Conservation (phyloP, 2,888 invertebrate genomes). For the Tenthredo mesomela region DNA sequence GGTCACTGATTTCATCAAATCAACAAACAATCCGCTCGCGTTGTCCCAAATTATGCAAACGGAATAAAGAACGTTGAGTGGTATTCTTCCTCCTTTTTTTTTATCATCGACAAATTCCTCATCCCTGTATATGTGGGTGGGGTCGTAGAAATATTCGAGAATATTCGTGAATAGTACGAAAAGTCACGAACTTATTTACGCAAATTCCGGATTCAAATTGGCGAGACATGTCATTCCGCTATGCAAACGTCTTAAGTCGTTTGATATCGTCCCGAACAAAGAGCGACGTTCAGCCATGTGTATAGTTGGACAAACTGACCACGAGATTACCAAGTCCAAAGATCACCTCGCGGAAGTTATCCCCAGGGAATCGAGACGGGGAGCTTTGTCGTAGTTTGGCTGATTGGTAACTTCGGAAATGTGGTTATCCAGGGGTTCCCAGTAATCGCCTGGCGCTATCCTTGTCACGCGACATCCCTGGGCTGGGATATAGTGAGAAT, state of each 20-base stretch:
- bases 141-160: not conserved
- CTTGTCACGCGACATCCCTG: not conserved
- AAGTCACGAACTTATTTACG: not conserved
- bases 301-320: conserved; percentile 1
- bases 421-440: conserved; percentile 10
- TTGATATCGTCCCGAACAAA: not conserved
- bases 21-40: not conserved
- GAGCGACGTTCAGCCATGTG: not conserved
- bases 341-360: conserved; percentile 3
- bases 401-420: conserved; percentile 30
- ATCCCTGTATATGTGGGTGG: not conserved
- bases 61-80: not conserved
- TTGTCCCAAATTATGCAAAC: not conserved
- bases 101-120: not conserved
- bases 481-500: conserved; percentile 1
- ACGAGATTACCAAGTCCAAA: not conserved
- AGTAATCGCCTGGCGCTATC: conserved; percentile 7
- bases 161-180: not conserved
- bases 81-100: not conserved
- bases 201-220: not conserved
- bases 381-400: conserved; percentile 18
- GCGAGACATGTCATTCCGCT: not conserved
- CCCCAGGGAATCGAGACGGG: not conserved
- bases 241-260: conserved; percentile 2
- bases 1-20: not conserved